phyloP scores from a whole-genome alignment of 1,140 invertebrate genomes.

The Lucilia sericata region DNA sequence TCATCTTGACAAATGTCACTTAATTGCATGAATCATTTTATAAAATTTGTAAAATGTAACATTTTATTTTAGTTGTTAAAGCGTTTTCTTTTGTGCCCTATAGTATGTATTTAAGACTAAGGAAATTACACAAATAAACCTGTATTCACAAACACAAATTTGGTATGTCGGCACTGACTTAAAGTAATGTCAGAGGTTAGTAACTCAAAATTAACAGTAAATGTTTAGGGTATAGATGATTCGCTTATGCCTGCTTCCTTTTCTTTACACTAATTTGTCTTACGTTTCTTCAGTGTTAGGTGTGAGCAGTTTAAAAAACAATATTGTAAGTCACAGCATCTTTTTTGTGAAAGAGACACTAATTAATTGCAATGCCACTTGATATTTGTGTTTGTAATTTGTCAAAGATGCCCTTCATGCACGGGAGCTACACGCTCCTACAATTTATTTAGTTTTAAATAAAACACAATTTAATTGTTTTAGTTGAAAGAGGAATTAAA shows the following conservation, averaged over 20 bases:
- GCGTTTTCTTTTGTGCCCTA: too few relatives aligned
- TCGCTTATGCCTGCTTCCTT: neutral
- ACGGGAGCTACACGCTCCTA: neutral
- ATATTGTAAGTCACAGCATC: neutral
- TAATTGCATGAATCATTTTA: constrained; percentile 20
- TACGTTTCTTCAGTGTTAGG: neutral
- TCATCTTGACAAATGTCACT: constrained; percentile 17
- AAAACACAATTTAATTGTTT: neutral
- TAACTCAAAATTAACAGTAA: too few relatives aligned
- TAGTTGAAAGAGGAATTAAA: neutral
- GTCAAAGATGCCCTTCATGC: neutral
- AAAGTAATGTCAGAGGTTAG: too few relatives aligned
- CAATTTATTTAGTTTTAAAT: neutral
- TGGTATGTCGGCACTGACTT: too few relatives aligned
- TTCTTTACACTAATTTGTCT: neutral
- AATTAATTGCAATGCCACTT: constrained; percentile 20
- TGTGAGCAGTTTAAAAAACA: neutral
- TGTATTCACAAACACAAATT: too few relatives aligned
- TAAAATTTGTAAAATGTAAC: neutral
- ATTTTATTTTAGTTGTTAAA: neutral
- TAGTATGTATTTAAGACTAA: too few relatives aligned
- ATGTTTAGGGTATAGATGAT: neutral
- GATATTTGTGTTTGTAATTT: constrained; percentile 11
- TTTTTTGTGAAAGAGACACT: neutral
- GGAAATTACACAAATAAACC: too few relatives aligned